Base-by-base conservation (phyloP, 2,888 invertebrate species). In the Temnothorax unifasciatus region DNA sequence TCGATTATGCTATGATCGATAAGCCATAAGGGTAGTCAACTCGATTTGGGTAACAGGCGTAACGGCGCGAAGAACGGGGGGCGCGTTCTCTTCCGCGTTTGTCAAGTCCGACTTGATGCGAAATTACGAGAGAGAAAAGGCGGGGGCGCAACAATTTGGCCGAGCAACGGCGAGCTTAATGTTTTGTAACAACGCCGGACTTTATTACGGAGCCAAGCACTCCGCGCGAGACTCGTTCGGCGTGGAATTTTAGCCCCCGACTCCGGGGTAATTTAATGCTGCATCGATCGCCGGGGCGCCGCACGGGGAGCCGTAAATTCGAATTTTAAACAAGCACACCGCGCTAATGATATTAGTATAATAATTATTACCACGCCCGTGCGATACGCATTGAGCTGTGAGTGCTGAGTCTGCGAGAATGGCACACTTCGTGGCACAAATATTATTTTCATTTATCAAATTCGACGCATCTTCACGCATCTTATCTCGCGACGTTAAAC, bases 191-290 rank as follows among this genome's bases (percentile, higher is more conserved):
- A 71, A 79, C 41, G 59, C 79, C 59, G 79, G 71, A 71, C 79
- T 79, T 79, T 79, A 79, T 79, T 79, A 79, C 71, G 47, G 47
- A 68, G 79, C 57, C 69, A 79, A 79, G 71, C 73, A 76, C 74
- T 63, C 47, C 71, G 71, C 77, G 82, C 74, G 82, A 77, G 61
- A 61, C 83, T 86, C 83, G 83, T 81, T 83, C 61, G 63, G 63
- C 63, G 79, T 54, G 83, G 83, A 83, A 83, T 85, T 71, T 76
- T 71, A 81, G 68, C 81, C 69, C 73, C 74, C 81, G 74, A 84
- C 69, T 81, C 84, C 57, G 76, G 71, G 81, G 73, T 88, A 88
- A 88, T 87, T 87, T 86, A 86, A 87, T 87, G 84, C 84, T 82
- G 84, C 64, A 86, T 86, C 86, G 84, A 87, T 88, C 86, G 87